Conservation (phyloP, 2,888 invertebrate genomes). For the Hyposoter didymator region DNA sequence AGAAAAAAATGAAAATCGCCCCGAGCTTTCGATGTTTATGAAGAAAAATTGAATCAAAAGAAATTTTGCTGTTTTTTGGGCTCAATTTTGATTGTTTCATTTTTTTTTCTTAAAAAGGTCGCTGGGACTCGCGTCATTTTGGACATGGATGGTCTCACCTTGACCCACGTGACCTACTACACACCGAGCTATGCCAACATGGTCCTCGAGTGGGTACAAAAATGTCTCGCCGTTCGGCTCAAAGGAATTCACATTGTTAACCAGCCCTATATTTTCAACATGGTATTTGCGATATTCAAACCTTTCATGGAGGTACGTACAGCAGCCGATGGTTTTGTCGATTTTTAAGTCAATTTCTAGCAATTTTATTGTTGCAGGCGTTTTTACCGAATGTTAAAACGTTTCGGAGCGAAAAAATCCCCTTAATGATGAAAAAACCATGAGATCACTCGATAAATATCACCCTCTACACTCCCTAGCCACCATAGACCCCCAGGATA, state of each 20-base stretch:
- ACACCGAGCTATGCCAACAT: slow-evolving; percentile 91
- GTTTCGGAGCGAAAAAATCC: too few species aligned
- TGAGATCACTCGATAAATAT: too few species aligned
- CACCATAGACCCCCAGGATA: too few species aligned
- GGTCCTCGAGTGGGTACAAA: slow-evolving; percentile 91
- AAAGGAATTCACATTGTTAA: slow-evolving; percentile 95
- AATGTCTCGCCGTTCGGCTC: slow-evolving; percentile 92
- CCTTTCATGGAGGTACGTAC: slow-evolving; percentile 88
- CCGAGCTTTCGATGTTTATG: not conserved
- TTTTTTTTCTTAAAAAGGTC: slow-evolving; percentile 81
- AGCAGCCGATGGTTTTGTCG: not conserved
- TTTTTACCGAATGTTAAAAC: too few species aligned
- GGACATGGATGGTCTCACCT: slow-evolving; percentile 90
- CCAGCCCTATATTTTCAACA: slow-evolving; percentile 94
- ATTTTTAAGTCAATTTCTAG: not conserved
- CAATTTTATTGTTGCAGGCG: too few species aligned
- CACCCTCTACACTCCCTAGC: too few species aligned
- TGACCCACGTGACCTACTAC: slow-evolving; percentile 90
- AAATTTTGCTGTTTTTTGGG: too few species aligned
- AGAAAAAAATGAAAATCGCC: not conserved
- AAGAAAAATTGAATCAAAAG: not conserved
- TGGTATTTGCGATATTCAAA: slow-evolving; percentile 94
- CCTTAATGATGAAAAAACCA: too few species aligned
- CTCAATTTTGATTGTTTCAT: not conserved
- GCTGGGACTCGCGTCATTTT: slow-evolving; percentile 90